Base-by-base conservation (phyloP, 2,797 vertebrate genomes). In the Sciurus carolinensis region DNA sequence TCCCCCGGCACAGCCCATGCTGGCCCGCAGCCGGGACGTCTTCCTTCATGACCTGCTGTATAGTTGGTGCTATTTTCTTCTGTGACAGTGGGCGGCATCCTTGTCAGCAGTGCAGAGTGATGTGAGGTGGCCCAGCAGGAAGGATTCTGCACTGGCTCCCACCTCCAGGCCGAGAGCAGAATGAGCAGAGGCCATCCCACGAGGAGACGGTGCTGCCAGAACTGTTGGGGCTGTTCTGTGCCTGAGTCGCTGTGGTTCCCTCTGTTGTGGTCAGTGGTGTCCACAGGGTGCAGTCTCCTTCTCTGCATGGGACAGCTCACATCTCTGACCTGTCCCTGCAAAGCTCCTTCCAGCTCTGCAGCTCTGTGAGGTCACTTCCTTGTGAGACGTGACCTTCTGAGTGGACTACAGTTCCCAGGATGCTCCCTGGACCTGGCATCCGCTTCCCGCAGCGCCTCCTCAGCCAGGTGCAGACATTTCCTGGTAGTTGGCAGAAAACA, bases 351-450 rank as follows among this genome's bases (percentile, higher is more conserved):
- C 66, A 64, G 77, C 67, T 64, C 42, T 44, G 0, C 44, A 62
- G 13, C 24, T 5, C 36, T 18, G 28, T 42, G 71, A 52, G 44
- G 30, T 24, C 22, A 3, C 22, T 52, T 26, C 33, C 33, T 81
- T 42, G 67, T 52, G 47, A 30, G 90, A 50, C 0, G 0, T 3
- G 42, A 3, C 28, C 36, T 64, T 18, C 67, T n/a, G 18, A 20
- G 6, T n/a, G 18, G 94, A 98, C 98, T 98, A 97, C 98, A 97
- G 87, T 94, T 98, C 98, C 98, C 98, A 99, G 97, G 95, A 98
- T 98, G 97, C 98, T 88, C 9, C 9, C 11, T 54, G 54, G 83
- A 67, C 47, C 64, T 14, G 3, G 93, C 94, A 94, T 7, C 97
- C 96, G 97, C 97, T 98, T 98, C 98, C 98, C 95, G 79, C 76